phyloP scores from a whole-genome alignment of 2,113 vertebrate species.

The Rhinopomastus cyanomelas region DNA sequence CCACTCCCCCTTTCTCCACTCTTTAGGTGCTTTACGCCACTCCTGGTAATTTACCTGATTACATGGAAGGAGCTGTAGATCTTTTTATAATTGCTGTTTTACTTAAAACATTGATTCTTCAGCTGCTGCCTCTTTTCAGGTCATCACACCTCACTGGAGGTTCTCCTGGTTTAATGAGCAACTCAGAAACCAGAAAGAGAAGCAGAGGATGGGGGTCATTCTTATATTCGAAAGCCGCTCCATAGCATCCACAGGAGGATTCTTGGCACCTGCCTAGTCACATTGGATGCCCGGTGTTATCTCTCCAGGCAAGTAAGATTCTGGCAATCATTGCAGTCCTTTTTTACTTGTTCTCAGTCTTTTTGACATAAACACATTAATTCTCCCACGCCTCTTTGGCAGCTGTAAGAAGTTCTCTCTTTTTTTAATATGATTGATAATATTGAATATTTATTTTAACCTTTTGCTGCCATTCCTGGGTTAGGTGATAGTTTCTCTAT shows the following conservation, averaged over 20 bases:
- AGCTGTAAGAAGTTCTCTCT: background rate
- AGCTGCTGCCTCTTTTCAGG: constrained; percentile 18
- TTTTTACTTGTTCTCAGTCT: constrained; percentile 36
- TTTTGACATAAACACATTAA: constrained; percentile 46
- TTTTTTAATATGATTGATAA: constrained; percentile 44
- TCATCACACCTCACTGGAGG: constrained; percentile 19
- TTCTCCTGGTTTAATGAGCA: constrained; percentile 14
- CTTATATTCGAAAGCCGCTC: background rate
- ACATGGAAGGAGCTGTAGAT: constrained; percentile 29
- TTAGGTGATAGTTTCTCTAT: background rate
- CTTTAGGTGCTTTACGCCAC: constrained; percentile 15
- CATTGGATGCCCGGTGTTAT: constrained; percentile 14
- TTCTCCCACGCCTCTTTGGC: constrained; percentile 31
- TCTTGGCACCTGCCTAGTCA: constrained; percentile 27
- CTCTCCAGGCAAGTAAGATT: constrained; percentile 39
- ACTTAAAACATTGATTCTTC: constrained; percentile 54
- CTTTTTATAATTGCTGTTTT: constrained; percentile 54
- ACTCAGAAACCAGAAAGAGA: background rate
- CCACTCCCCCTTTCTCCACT: background rate
- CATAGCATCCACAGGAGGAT: background rate
- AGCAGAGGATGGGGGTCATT: background rate
- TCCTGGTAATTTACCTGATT: constrained; percentile 47
- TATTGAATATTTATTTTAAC: constrained; percentile 46
- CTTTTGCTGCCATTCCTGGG: background rate
- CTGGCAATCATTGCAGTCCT: constrained; percentile 20